Evolutionary conservation across 2,797 vertebrate species (phyloP), one percentile per base, ranked within the genome.

Genomic region (Acipenser ruthenus): DNA sequence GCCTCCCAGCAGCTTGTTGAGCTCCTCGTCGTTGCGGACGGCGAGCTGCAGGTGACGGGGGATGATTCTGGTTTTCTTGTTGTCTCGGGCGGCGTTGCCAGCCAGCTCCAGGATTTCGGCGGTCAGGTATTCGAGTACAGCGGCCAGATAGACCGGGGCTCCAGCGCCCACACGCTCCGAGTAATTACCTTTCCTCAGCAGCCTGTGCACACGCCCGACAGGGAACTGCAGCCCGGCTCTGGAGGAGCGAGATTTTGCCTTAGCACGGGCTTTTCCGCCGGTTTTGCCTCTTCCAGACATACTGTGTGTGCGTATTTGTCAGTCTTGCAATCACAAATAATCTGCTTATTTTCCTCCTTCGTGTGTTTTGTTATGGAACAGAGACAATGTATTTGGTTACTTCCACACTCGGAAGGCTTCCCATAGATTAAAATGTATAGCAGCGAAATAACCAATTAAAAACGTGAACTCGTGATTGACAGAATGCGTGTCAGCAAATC

Each of bases 51-150:
- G 82, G 78, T 96, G 94, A 1, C 93, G 90, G 1, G 94, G 94
- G 71, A 95, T 96, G 82, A 96, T 96, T 23, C 93, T 81, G 8
- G 93, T 95, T 83, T 95, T 95, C 78, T 95, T 95, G 84, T 94
- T 94, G 85, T 94, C 86, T 6, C 92, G 85, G 0, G 93, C 94
- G 12, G 91, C 93, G 76, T 95, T 94, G 13, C 94, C 93, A 0
- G 93, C 93, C 78, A 95, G 77, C 89, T 94, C 93, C 73, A 94
- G 82, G 67, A 95, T 92, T 80, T 95, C 94, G 0, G 93, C 92
- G 0, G 93, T 93, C 70, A 94, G 82, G 68, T 95, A 95, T 73
- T 95, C 94, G 69, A 94, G 81, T 71, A 95, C 93, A 0, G 94
- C 91, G 0, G 92, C 93, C 81, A 95, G 73, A 65, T 94, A 95